Evolutionary conservation across 2,113 vertebrate genomes (phyloP).

Genomic region (Chlorodrepanis virens): DNA sequence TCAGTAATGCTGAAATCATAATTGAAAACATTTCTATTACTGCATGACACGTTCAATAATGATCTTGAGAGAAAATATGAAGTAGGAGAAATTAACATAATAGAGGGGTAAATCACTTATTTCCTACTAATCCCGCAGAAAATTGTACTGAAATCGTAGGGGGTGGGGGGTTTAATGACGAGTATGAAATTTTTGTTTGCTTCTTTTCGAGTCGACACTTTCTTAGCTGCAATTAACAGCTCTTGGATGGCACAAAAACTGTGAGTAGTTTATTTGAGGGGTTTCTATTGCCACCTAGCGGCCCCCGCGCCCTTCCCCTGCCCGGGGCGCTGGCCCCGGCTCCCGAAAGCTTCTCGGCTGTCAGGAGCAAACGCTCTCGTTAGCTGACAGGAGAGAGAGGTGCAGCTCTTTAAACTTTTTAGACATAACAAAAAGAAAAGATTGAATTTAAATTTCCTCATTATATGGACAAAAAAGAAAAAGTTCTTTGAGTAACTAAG

Average conservation of each 20-base stretch:
- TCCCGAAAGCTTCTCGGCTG: rapidly evolving
- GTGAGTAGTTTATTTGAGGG: neutral
- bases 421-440: neutral
- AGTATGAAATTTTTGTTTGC: neutral
- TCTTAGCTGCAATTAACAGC: neutral
- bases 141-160: neutral
- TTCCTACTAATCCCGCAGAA: neutral
- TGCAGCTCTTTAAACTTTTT: neutral
- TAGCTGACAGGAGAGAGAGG: neutral
- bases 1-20: neutral
- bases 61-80: neutral
- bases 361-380: neutral
- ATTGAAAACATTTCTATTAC: neutral
- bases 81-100: neutral
- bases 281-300: slow-evolving; percentile 79
- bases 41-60: neutral
- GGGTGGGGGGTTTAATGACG: rapidly evolving
- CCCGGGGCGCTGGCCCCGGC: rapidly evolving
- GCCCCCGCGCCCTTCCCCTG: neutral
- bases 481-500: neutral
- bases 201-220: neutral
- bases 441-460: neutral
- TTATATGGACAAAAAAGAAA: neutral
- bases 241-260: rapidly evolving
- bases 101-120: neutral